Percentiles rank a stretch among this genome's conserved stretches.
Evolutionary conservation across 2,797 vertebrate species (phyloP).

Genomic region (Sorex maritimensis): DNA sequence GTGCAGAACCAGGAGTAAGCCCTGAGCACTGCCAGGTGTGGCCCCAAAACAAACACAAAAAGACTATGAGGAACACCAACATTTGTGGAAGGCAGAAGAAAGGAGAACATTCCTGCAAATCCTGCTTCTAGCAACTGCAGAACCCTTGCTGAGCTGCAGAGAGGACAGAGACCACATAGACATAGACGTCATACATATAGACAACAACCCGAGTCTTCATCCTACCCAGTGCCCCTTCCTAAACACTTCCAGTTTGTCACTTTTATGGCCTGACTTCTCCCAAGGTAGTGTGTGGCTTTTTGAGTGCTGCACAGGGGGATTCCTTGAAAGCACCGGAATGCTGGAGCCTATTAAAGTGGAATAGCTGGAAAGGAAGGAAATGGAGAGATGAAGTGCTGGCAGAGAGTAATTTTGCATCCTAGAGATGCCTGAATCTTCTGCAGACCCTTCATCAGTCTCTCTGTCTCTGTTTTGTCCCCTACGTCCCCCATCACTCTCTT

Average conservation of each 20-base stretch:
- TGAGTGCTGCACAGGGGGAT: neutral
- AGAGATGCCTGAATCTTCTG: slow-evolving; percentile 11
- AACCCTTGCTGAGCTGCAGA: slow-evolving; percentile 16
- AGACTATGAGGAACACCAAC: neutral
- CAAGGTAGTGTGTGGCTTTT: neutral
- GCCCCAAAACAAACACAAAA: no score
- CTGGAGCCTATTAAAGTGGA: no score
- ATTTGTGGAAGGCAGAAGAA: neutral
- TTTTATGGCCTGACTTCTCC: neutral
- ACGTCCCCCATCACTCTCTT: no score
- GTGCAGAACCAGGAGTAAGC: no score
- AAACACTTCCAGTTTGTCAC: neutral
- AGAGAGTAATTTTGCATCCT: neutral
- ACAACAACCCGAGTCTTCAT: neutral
- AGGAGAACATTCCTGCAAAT: slow-evolving; percentile 29
- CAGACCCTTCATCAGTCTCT: no score
- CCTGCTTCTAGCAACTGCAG: neutral
- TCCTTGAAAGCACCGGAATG: no score
- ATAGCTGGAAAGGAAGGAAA: neutral
- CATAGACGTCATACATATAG: no score
- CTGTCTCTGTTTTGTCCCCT: no score
- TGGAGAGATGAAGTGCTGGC: no score
- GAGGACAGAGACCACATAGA: neutral
- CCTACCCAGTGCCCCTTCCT: neutral
- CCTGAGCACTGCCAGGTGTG: no score